These are phyloP conservation scores for Ephestia elutella DNA, from an alignment of 1,140 invertebrate species.

Conservation along the genomic window DNA sequence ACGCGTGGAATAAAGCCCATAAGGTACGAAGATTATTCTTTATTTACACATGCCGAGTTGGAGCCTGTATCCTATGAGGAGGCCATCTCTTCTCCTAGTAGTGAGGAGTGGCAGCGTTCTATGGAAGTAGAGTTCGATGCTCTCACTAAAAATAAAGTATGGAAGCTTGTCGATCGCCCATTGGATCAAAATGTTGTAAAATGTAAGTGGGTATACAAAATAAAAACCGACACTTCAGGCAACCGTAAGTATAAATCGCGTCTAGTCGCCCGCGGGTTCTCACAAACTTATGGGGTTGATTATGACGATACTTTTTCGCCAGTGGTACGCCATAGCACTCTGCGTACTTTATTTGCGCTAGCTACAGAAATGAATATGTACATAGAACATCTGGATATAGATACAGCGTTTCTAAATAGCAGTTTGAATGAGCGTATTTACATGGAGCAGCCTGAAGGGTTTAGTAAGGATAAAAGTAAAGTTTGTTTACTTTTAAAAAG, in stretches of 20 bases:
- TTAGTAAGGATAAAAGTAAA: slow-evolving; percentile 6
- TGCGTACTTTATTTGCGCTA: not conserved
- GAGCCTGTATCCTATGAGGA: no score
- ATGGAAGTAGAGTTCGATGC: no score
- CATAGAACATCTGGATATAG: slow-evolving; percentile 11
- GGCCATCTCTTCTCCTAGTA: no score
- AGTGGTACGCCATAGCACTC: not conserved
- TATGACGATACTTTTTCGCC: slow-evolving; percentile 4
- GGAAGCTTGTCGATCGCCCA: no score
- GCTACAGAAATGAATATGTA: slow-evolving; percentile 6
- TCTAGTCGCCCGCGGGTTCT: not conserved
- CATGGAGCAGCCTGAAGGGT: slow-evolving; percentile 15
- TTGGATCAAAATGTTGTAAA: not conserved
- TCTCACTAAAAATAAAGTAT: no score
- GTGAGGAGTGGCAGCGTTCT: no score
- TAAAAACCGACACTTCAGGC: not conserved
- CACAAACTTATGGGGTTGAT: slow-evolving; percentile 4
- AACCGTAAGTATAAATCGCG: not conserved
- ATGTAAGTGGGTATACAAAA: not conserved
- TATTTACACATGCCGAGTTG: no score
- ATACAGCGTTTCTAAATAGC: slow-evolving; percentile 11
- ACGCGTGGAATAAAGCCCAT: no score
- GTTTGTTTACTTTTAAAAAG: slow-evolving; percentile 24
- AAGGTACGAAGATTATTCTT: no score
- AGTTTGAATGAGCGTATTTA: slow-evolving; percentile 1